Conservation (phyloP, 2,888 invertebrate genomes). For the Tetropium fuscum region DNA sequence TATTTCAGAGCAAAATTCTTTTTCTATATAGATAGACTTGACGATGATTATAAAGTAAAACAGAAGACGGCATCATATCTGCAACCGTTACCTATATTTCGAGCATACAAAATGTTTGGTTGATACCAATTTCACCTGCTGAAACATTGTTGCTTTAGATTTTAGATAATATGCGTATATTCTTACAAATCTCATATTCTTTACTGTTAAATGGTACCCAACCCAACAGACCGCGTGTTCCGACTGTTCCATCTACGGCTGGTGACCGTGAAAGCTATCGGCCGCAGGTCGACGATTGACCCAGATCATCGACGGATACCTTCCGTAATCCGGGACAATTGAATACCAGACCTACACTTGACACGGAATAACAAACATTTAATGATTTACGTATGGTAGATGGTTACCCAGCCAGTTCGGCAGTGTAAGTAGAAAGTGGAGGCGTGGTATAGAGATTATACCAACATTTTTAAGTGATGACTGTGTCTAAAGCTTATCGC, state of each 20-base stretch:
- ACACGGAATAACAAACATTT: conserved; percentile 39
- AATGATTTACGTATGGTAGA: not conserved
- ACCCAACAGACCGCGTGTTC: conserved; percentile 18
- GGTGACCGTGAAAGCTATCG: conserved; percentile 57
- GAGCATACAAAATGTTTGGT: too few species aligned
- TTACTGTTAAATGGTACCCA: conserved; percentile 7
- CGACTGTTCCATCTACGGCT: conserved; percentile 31
- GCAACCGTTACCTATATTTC: too few species aligned
- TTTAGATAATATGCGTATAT: too few species aligned
- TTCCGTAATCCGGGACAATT: conserved; percentile 42
- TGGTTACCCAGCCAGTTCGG: not conserved
- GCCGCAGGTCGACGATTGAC: conserved; percentile 56
- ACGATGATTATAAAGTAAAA: too few species aligned
- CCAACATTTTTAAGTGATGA: not conserved
- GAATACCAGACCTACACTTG: conserved; percentile 46
- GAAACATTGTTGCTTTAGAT: too few species aligned
- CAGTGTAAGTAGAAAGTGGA: conserved; percentile 3
- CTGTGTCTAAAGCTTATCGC: not conserved
- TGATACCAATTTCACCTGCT: too few species aligned
- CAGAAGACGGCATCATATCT: too few species aligned
- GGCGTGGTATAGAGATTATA: not conserved
- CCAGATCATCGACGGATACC: conserved; percentile 42
- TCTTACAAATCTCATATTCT: too few species aligned
- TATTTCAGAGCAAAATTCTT: too few species aligned
- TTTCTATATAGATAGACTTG: too few species aligned